Conservation (phyloP, 2,888 invertebrate genomes). For the Meteorus colon region DNA sequence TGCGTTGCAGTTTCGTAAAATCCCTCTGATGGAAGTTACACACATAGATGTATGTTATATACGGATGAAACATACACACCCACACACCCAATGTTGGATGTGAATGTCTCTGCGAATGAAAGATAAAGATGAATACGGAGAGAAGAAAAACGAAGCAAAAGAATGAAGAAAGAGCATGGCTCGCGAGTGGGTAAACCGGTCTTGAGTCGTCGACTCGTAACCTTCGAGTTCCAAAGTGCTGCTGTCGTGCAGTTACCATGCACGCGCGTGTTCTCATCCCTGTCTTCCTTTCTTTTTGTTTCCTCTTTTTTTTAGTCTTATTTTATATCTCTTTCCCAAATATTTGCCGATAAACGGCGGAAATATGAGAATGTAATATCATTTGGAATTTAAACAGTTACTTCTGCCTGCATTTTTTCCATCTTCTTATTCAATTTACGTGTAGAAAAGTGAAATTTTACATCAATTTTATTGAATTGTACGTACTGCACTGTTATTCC, state of each 20-base stretch:
- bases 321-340: not conserved
- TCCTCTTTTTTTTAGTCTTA: not conserved
- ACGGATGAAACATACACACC: no score
- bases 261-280: constrained; percentile 42
- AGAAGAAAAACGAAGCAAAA: constrained; percentile 20
- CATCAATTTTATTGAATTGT: no score
- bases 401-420: not conserved
- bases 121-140: constrained; percentile 36
- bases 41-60: not conserved
- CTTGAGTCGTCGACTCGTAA: constrained; percentile 71
- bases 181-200: constrained; percentile 59
- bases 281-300: not conserved
- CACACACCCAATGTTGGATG: not conserved
- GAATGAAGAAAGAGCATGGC: constrained; percentile 39
- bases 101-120: constrained; percentile 11
- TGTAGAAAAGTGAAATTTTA: not conserved
- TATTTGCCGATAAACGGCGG: not conserved
- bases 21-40: constrained; percentile 7
- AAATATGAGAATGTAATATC: not conserved
- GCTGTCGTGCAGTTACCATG: constrained; percentile 54
- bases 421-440: not conserved
- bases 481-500: no score
- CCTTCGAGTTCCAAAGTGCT: constrained; percentile 66
- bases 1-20: constrained; percentile 11
- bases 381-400: not conserved